Evolutionary conservation across 37 sponge, comb jelly and placozoan genomes (phyloP), one percentile per base, ranked within the genome.

Genomic region (Hormiphora californensis): DNA sequence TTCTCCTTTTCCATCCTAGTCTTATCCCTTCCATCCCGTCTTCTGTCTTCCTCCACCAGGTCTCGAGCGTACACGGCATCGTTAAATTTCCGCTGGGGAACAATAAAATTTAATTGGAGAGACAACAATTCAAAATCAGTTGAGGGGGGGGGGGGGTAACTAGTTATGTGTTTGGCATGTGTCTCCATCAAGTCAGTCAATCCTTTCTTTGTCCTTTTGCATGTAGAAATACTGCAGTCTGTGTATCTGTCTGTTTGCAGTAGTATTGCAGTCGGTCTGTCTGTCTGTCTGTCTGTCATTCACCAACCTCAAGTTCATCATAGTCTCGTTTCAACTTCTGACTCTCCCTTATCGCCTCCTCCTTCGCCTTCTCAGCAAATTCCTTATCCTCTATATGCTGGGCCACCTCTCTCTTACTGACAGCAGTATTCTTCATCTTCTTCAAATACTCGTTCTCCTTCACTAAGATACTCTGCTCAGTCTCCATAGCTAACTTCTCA

Each of bases 371-470:
- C 44, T 73, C 81, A 0, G 81, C 81, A 33, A 32, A 28, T 22
- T 73, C 81, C 44, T 73, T 73, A n/a, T 73, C 81, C 81, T 73
- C 81, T 21, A 73, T 12, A 19, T 73, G 35, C 44, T 73, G 81
- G 9, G 5, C 81, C 2, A 40, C 81, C 43, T 73, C 81, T 30
- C 81, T 39, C 81, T 73, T 73, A 41, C 36, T 32, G 9, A 73
- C 81, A 22, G 81, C 81, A 8, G 81, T 40, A 1, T 43, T 46
- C 25, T 73, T 73, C 81, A 73, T 33, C 46, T 73, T 73, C 81
- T 73, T 73, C 81, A 73, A 28, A 17, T 43, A 73, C 81, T 73
- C 81, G 46, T 73, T 73, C 81, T 73, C 81, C 38, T 73, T 73
- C 44, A 73, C 27, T 25, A 73, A 43, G 1, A 73, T 73, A 33